Evolutionary conservation across 2,797 vertebrate species (phyloP).

Genomic region (Todus mexicanus): DNA sequence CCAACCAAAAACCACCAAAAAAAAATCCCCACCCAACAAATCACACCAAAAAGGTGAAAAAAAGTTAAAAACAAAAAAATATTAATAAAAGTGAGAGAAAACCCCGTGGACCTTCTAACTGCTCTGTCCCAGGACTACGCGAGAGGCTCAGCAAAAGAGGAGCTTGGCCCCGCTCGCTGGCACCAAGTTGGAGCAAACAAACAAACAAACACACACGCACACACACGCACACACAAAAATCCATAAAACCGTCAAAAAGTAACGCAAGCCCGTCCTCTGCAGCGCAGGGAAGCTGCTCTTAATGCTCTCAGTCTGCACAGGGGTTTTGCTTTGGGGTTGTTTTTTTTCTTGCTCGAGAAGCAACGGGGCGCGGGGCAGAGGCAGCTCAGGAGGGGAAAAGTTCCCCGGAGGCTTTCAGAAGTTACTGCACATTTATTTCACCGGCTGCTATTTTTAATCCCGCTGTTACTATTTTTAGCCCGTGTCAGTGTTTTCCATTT

Average conservation of each 20-base stretch:
- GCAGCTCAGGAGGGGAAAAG: neutral
- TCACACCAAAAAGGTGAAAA: too few relatives aligned
- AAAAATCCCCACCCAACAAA: too few relatives aligned
- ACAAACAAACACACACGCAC: neutral
- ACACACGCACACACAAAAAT: too few relatives aligned
- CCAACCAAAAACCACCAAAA: too few relatives aligned
- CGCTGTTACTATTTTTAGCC: slow-evolving; percentile 65
- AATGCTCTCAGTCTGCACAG: neutral
- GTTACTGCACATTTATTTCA: slow-evolving; percentile 55
- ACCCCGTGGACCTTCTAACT: neutral
- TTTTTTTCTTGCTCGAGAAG: neutral
- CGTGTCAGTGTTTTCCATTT: slow-evolving; percentile 64
- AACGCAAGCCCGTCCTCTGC: neutral
- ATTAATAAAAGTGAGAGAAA: neutral
- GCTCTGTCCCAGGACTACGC: neutral
- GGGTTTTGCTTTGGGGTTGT: slow-evolving; percentile 23
- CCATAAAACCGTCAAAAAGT: neutral
- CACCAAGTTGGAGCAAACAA: neutral
- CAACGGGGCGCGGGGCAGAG: neutral
- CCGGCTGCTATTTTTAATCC: slow-evolving; percentile 70
- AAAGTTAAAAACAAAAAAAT: neutral
- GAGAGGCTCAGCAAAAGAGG: neutral
- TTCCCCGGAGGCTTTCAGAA: slow-evolving; percentile 54
- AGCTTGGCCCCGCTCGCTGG: neutral
- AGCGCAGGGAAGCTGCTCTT: too few relatives aligned